A percentile compares a stretch with the other conserved stretches of the same genome.
These are phyloP conservation scores for Leptinotarsa lineolata DNA, from an alignment of 1,140 invertebrate species.

Conservation along the genomic window DNA sequence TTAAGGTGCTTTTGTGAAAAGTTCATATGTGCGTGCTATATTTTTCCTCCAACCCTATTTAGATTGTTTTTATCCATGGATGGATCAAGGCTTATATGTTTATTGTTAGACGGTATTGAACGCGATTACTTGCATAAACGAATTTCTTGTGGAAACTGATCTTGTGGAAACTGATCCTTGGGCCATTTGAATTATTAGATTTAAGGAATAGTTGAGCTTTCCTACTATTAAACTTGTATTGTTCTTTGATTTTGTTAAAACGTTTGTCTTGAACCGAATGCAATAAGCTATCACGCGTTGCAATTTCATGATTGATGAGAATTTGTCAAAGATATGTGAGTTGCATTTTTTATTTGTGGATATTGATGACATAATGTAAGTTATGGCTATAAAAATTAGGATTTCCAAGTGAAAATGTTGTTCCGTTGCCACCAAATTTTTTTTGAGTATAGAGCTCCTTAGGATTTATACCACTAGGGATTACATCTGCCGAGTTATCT, in stretches of 20 bases:
- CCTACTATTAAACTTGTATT: slow-evolving; percentile 4
- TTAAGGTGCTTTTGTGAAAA: slow-evolving; percentile 44
- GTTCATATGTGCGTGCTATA: slow-evolving; percentile 42
- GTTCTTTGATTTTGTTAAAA: too few relatives aligned
- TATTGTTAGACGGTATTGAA: slow-evolving; percentile 20
- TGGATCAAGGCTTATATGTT: slow-evolving; percentile 44
- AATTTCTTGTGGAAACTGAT: slow-evolving; percentile 18
- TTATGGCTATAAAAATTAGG: not conserved
- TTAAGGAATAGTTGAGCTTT: slow-evolving; percentile 10
- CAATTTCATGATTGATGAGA: too few relatives aligned
- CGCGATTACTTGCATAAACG: slow-evolving; percentile 2
- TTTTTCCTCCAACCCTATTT: slow-evolving; percentile 54
- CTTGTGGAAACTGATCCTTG: too few relatives aligned
- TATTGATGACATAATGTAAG: not conserved
- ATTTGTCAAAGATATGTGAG: slow-evolving; percentile 14
- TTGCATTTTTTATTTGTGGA: not conserved
- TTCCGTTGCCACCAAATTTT: slow-evolving; percentile 35
- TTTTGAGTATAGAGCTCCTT: not conserved
- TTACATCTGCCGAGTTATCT: slow-evolving; percentile 53
- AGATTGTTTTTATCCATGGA: slow-evolving; percentile 53
- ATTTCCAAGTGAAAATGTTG: not conserved
- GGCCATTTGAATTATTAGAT: slow-evolving; percentile 15
- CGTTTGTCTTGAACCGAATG: too few relatives aligned
- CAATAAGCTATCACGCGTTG: too few relatives aligned
- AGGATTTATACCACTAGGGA: slow-evolving; percentile 39